A percentile compares a stretch with the other conserved stretches of the same genome.
Evolutionary conservation across 2,888 invertebrate species (phyloP).

Genomic region (Cremastinae sp.): DNA sequence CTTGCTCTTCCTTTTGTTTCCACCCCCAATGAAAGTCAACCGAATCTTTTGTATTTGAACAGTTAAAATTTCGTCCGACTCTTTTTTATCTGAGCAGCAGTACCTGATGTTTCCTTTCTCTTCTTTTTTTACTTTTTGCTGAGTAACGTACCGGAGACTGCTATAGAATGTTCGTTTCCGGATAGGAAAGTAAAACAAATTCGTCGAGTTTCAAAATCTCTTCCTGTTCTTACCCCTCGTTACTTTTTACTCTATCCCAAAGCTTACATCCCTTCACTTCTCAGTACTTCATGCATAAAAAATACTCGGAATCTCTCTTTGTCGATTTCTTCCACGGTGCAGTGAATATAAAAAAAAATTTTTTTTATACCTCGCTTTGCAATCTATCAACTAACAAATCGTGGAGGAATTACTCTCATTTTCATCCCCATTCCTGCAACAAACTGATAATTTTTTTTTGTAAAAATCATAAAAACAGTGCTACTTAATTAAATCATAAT

Average conservation of each 20-base stretch:
- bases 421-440: too few relatives aligned
- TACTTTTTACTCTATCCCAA: conserved; percentile 10
- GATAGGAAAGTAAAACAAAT: conserved; percentile 50
- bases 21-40: conserved; percentile 53
- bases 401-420: too few relatives aligned
- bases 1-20: conserved; percentile 4
- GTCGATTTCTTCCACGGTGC: conserved; percentile 15
- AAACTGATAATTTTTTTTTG: too few relatives aligned
- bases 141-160: conserved; percentile 30
- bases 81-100: conserved; percentile 1
- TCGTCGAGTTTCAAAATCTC: conserved; percentile 32
- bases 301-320: background rate
- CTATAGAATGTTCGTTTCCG: conserved; percentile 47
- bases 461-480: too few relatives aligned
- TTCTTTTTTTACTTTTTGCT: conserved; percentile 32
- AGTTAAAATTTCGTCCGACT: conserved; percentile 56
- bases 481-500: too few relatives aligned
- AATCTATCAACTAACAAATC: too few relatives aligned
- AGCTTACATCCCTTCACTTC: conserved; percentile 8
- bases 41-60: conserved; percentile 59
- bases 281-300: background rate
- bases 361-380: conserved; percentile 9
- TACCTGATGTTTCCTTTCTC: conserved; percentile 48
- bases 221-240: conserved; percentile 8
- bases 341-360: conserved; percentile 15